Evolutionary conservation across 2,113 vertebrate genomes (phyloP), one percentile per base, ranked within the genome.

Genomic region (Felis chaus): DNA sequence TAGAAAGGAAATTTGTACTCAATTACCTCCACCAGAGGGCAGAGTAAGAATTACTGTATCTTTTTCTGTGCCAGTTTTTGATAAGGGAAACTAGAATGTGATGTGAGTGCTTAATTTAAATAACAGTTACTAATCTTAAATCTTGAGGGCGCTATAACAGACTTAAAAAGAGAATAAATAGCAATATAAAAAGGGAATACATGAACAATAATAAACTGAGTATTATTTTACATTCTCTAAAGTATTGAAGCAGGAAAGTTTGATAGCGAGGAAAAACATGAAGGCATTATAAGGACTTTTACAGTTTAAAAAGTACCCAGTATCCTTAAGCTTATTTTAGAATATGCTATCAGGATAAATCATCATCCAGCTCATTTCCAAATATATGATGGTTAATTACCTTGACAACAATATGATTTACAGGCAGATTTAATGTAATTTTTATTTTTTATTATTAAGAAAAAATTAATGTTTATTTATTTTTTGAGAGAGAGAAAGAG

Each of bases 21-120:
- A 84, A 13, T 61, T 81, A 66, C 41, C 11, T 91, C 97, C 97
- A 96, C 92, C 50, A 98, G 97, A 95, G 96, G 97, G 96, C 94
- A 95, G 94, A 81, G 71, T 57, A 71, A 93, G 65, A 84, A 91
- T 36, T 74, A 66, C 1, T 68, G 8, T 33, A n/a, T 68, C 23
- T 50, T 74, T 84, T 66, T 36, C 63, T 86, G 29, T 25, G 36
- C 39, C 4, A 31, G 0, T 27, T 78, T 80, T 66, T 65, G 19
- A 45, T 73, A 33, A 45, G 53, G 27, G 1, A 93, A 93, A 87
- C 5, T 53, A 87, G 25, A 90, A 29, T 14, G n/a, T 13, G 11
- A 80, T 23, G 9, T 29, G n/a, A 83, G 8, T 23, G 0, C 74
- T 31, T 78, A 48, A 57, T 31, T 93, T 68, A 94, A 90, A 63